phyloP scores from a whole-genome alignment of 2,797 vertebrate genomes.

The Benthosema pterotum region DNA sequence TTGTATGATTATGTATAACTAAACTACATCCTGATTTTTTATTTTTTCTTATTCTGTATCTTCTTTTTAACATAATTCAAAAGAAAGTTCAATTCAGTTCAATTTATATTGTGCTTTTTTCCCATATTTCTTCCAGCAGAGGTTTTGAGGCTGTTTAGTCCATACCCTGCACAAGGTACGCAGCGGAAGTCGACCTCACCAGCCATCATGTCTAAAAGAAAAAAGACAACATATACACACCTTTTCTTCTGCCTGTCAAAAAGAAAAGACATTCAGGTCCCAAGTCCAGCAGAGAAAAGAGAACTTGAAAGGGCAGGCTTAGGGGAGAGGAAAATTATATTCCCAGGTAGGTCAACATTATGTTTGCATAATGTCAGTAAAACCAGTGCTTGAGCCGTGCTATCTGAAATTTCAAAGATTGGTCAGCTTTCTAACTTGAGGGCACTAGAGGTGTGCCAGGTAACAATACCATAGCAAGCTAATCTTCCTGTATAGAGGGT shows the following conservation, averaged over 20 bases:
- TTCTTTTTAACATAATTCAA: constrained; percentile 2
- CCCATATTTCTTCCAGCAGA: background rate
- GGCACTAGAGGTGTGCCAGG: too few species aligned
- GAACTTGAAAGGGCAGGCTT: background rate
- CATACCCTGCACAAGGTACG: background rate
- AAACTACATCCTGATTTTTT: too few species aligned
- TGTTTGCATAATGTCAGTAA: constrained; percentile 2
- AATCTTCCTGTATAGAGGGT: too few species aligned
- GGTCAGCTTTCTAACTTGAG: background rate
- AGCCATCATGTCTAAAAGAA: background rate
- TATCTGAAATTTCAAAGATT: background rate
- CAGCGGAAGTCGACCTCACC: background rate
- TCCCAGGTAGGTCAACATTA: background rate
- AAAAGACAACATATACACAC: background rate
- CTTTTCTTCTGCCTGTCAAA: background rate
- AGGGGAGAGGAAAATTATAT: background rate
- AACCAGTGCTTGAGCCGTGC: too few species aligned
- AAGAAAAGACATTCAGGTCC: background rate
- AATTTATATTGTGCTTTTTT: background rate
- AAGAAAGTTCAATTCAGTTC: background rate
- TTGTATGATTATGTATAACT: background rate
- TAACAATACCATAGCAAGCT: too few species aligned
- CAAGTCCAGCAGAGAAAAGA: background rate
- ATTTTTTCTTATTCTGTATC: background rate
- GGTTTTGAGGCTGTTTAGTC: constrained; percentile 1